These are phyloP conservation scores for Drosophila nigromelanica DNA, from an alignment of 1,140 invertebrate genomes.

Conservation along the genomic window DNA sequence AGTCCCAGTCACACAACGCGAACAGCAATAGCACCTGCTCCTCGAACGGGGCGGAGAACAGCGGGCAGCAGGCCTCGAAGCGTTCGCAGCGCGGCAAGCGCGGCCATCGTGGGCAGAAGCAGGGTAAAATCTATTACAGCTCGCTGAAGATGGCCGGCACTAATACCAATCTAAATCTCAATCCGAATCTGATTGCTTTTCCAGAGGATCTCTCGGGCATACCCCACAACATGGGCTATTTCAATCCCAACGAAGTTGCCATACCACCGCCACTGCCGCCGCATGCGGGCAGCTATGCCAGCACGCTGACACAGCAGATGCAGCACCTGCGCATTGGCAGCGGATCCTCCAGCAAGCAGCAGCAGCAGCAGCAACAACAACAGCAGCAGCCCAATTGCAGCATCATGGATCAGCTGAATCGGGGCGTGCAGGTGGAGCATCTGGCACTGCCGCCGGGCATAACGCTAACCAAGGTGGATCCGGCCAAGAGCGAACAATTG, in stretches of 20 bases:
- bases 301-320: constrained; percentile 65
- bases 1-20: constrained; percentile 2
- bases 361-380: constrained; percentile 40
- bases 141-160: not conserved
- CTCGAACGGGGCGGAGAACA: constrained; percentile 21
- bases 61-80: constrained; percentile 34
- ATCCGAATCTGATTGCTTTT: not conserved
- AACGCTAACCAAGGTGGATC: constrained; percentile 92
- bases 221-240: constrained; percentile 80
- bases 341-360: constrained; percentile 30
- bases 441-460: constrained; percentile 91
- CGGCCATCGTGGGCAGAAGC: constrained; percentile 65
- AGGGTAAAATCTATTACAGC: constrained; percentile 45
- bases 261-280: constrained; percentile 60
- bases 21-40: constrained; percentile 47
- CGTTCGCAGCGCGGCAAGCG: constrained; percentile 71
- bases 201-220: constrained; percentile 75
- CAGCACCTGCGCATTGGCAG: constrained; percentile 65
- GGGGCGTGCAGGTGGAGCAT: constrained; percentile 88
- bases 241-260: constrained; percentile 79
- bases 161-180: constrained; percentile 1
- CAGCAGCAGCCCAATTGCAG: constrained; percentile 78
- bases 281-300: constrained; percentile 62
- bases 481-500: constrained; percentile 83
- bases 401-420: constrained; percentile 86